These are phyloP conservation scores for Liasis olivaceus DNA, from an alignment of 2,797 vertebrate genomes.

Conservation along the genomic window DNA sequence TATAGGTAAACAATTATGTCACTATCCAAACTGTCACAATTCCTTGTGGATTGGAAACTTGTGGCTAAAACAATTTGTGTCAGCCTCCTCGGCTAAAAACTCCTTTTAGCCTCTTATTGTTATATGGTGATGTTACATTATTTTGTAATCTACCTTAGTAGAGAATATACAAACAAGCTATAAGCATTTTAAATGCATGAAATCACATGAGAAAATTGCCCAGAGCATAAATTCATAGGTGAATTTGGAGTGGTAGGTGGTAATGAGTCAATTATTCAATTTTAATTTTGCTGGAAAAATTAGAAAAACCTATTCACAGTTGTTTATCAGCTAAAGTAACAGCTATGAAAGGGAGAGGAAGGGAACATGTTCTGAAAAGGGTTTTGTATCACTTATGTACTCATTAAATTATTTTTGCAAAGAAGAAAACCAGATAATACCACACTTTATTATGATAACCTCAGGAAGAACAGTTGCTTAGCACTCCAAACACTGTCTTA, in stretches of 20 bases:
- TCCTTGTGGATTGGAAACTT: neutral
- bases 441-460: neutral
- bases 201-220: neutral
- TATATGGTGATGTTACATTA: neutral
- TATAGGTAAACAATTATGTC: neutral
- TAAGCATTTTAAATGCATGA: constrained; percentile 10
- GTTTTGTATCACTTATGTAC: neutral
- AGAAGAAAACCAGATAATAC: neutral
- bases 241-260: neutral
- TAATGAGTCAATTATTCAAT: constrained; percentile 18
- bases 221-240: neutral
- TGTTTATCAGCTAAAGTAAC: constrained; percentile 8
- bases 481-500: neutral
- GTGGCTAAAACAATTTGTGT: neutral
- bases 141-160: neutral
- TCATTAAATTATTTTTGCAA: neutral
- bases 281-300: constrained; percentile 7
- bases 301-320: neutral
- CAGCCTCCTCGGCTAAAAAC: neutral
- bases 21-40: neutral
- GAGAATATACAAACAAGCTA: neutral
- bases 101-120: neutral
- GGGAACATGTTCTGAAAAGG: neutral
- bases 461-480: neutral
- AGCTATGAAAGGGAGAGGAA: neutral